Evolutionary conservation across 2,888 invertebrate species (phyloP).

Genomic region (Melieria crassipennis): DNA sequence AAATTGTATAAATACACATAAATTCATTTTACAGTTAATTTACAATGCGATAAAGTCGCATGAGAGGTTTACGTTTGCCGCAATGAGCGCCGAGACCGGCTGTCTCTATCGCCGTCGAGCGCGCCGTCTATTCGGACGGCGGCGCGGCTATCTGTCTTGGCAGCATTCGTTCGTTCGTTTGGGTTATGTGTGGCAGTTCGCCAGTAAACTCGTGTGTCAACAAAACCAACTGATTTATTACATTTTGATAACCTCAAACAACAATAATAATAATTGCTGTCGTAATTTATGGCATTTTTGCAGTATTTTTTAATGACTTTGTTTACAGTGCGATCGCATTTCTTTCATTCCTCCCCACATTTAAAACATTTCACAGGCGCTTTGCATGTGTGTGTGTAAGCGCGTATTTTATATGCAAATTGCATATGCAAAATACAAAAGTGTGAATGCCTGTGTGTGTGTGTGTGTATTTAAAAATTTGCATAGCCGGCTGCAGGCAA

Average conservation of each 20-base stretch:
- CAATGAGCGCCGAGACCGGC: slow-evolving; percentile 13
- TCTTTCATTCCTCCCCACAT: too few species aligned
- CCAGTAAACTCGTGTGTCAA: slow-evolving; percentile 29
- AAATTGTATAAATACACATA: not conserved
- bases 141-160: not conserved
- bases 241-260: slow-evolving; percentile 37
- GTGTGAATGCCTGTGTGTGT: too few species aligned
- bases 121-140: not conserved
- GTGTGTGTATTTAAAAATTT: too few species aligned
- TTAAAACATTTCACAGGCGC: too few species aligned
- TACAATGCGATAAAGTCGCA: slow-evolving; percentile 24
- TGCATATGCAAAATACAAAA: too few species aligned
- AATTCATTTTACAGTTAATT: slow-evolving; percentile 27
- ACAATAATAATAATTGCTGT: slow-evolving; percentile 31
- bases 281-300: slow-evolving; percentile 35
- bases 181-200: not conserved
- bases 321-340: slow-evolving; percentile 12
- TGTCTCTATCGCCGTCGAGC: slow-evolving; percentile 4
- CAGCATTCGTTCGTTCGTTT: not conserved
- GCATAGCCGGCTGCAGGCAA: too few species aligned
- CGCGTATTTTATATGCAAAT: too few species aligned
- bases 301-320: slow-evolving; percentile 26
- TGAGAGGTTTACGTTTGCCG: slow-evolving; percentile 9
- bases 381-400: too few species aligned
- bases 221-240: slow-evolving; percentile 38